Conservation (phyloP, 2,113 vertebrate genomes). For the Dissostichus mawsoni region DNA sequence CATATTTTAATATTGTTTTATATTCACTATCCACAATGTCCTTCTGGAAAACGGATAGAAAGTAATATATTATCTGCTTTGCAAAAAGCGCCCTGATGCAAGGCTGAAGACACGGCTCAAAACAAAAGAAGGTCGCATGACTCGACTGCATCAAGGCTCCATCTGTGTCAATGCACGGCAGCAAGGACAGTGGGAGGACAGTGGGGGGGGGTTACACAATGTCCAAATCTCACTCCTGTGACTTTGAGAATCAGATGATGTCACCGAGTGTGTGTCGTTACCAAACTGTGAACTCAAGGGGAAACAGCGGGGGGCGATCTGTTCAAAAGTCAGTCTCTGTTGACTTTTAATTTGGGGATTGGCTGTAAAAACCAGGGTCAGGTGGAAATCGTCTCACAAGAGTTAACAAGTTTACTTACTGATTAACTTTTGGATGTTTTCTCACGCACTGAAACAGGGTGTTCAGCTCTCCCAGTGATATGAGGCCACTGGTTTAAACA, state of each 20-base stretch:
- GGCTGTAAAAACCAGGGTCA: not conserved
- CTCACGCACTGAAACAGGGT: constrained; percentile 17
- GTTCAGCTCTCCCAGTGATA: constrained; percentile 40
- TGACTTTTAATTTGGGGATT: not conserved
- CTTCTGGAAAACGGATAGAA: too few relatives aligned
- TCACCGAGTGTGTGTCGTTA: constrained; percentile 24
- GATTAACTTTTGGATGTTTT: constrained; percentile 38
- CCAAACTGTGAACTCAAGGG: constrained; percentile 34
- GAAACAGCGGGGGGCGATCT: constrained; percentile 18
- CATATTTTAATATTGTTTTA: too few relatives aligned
- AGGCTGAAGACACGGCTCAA: constrained; percentile 41
- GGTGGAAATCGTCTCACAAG: constrained; percentile 29
- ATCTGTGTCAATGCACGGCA: constrained; percentile 50
- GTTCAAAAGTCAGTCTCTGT: not conserved
- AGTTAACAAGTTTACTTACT: constrained; percentile 55
- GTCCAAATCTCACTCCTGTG: constrained; percentile 36
- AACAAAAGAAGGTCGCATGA: constrained; percentile 50
- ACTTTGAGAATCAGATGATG: constrained; percentile 42
- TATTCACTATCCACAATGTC: too few relatives aligned
- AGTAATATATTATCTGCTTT: too few relatives aligned
- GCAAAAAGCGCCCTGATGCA: constrained; percentile 29
- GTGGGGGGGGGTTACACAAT: constrained; percentile 1
- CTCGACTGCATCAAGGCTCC: constrained; percentile 33
- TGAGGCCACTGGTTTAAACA: constrained; percentile 60
- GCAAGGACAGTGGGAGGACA: constrained; percentile 54